A percentile compares a stretch with the other conserved stretches of the same genome.
phyloP scores from a whole-genome alignment of 2,888 invertebrate genomes.

The Drosophila flavopinicola region DNA sequence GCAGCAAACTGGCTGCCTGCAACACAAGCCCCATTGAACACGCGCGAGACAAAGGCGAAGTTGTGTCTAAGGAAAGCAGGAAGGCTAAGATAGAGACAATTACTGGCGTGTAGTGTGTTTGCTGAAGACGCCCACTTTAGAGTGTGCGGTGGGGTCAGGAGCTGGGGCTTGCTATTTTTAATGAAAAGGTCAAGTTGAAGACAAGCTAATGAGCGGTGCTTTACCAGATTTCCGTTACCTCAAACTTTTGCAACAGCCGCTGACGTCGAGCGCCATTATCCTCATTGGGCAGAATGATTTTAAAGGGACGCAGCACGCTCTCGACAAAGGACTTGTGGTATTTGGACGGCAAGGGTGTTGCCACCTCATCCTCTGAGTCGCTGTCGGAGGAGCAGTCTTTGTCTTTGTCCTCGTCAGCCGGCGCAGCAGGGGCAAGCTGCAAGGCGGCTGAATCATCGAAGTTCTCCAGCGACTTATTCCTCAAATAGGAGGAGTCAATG shows the following conservation, averaged over 20 bases:
- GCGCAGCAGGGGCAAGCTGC: slow-evolving; percentile 1
- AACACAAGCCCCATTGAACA: slow-evolving; percentile 77
- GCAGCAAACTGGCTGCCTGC: slow-evolving; percentile 10
- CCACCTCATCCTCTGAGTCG: slow-evolving; percentile 36
- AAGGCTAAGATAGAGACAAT: slow-evolving; percentile 52
- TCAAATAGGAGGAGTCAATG: slow-evolving; percentile 82
- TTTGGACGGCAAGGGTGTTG: slow-evolving; percentile 85
- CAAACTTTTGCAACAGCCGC: slow-evolving; percentile 82
- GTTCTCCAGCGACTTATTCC: slow-evolving; percentile 84
- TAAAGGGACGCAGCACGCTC: slow-evolving; percentile 82
- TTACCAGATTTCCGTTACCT: slow-evolving; percentile 83
- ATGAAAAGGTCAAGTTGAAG: slow-evolving; percentile 64
- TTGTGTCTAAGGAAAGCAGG: slow-evolving; percentile 10
- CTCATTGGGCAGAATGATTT: slow-evolving; percentile 81
- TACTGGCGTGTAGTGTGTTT: slow-evolving; percentile 51
- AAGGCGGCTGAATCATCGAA: slow-evolving; percentile 82
- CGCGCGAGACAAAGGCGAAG: slow-evolving; percentile 51
- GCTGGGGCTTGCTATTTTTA: neutral
- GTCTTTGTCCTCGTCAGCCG: too few relatives aligned
- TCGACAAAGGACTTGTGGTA: slow-evolving; percentile 83
- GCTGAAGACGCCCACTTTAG: slow-evolving; percentile 44
- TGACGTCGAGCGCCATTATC: slow-evolving; percentile 80
- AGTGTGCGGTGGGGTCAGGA: slow-evolving; percentile 7
- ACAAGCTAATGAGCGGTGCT: slow-evolving; percentile 39
- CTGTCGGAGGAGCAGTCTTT: slow-evolving; percentile 11